Percentiles rank a stretch among this genome's conserved stretches.
Conservation (phyloP, 92 coral and sea anemone species). For the Phenganax marumi region DNA sequence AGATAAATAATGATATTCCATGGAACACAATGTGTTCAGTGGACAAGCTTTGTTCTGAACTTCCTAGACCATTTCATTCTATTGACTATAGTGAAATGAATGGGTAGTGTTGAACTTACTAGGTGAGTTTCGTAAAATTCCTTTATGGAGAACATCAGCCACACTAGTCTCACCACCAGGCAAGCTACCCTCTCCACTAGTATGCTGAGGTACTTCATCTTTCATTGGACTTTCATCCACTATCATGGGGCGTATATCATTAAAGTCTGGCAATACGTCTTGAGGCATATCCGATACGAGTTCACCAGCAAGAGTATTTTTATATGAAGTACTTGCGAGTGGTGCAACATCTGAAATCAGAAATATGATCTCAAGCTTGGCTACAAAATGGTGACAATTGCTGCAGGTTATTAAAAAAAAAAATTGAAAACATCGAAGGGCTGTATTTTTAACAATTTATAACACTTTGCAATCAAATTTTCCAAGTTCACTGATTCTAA, state of each 20-base stretch:
- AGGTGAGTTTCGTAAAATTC: not conserved
- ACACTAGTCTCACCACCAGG: not conserved
- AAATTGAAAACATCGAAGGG: too few relatives aligned
- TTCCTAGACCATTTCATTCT: too few relatives aligned
- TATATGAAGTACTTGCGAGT: not conserved
- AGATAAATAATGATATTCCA: too few relatives aligned
- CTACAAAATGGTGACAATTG: not conserved
- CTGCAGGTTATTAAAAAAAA: too few relatives aligned
- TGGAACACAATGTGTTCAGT: too few relatives aligned
- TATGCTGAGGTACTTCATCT: not conserved
- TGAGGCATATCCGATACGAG: not conserved
- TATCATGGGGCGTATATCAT: not conserved
- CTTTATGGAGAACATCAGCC: not conserved
- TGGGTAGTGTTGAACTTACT: not conserved
- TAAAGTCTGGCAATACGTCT: not conserved
- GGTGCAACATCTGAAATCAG: not conserved
- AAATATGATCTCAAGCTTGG: not conserved
- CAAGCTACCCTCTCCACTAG: not conserved
- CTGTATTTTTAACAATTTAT: too few relatives aligned
- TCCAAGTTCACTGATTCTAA: too few relatives aligned
- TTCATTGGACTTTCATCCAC: not conserved
- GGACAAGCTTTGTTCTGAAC: too few relatives aligned
- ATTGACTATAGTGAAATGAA: too few relatives aligned
- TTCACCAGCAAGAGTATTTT: not conserved
- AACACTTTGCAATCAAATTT: too few relatives aligned